These are phyloP conservation scores for Artemia sp. DNA, from an alignment of 2,888 invertebrate genomes.

Conservation along the genomic window DNA sequence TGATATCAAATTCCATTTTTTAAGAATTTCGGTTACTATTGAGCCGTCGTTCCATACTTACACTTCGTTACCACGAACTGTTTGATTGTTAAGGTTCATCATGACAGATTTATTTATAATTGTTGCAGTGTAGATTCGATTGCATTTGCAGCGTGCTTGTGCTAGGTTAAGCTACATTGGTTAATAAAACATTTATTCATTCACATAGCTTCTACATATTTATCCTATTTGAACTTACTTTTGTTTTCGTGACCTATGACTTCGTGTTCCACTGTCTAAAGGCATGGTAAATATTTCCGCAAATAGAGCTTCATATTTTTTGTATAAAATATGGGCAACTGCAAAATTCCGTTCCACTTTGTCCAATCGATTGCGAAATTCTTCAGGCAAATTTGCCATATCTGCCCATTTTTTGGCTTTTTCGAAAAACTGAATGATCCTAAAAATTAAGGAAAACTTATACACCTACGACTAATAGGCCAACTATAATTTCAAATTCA, in stretches of 20 bases:
- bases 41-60: too few relatives aligned
- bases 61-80: too few relatives aligned
- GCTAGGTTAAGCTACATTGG: not conserved
- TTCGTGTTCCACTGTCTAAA: conserved; percentile 39
- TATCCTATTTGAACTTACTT: conserved; percentile 34
- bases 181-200: not conserved
- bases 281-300: conserved; percentile 63
- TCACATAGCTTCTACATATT: conserved; percentile 32
- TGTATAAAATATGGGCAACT: conserved; percentile 81
- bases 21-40: too few relatives aligned
- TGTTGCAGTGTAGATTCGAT: too few relatives aligned
- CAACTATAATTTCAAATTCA: too few relatives aligned
- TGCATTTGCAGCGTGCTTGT: not conserved
- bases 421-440: conserved; percentile 77
- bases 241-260: conserved; percentile 42
- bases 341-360: conserved; percentile 74
- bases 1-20: too few relatives aligned
- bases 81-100: too few relatives aligned
- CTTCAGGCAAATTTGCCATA: conserved; percentile 70
- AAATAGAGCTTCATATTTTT: conserved; percentile 76
- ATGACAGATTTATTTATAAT: too few relatives aligned
- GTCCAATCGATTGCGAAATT: conserved; percentile 63
- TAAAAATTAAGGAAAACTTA: conserved; percentile 33
- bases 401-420: conserved; percentile 91
- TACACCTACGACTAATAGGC: too few relatives aligned